These are phyloP conservation scores for Rhyacichthys aspro DNA, from an alignment of 2,797 vertebrate genomes.

Conservation along the genomic window DNA sequence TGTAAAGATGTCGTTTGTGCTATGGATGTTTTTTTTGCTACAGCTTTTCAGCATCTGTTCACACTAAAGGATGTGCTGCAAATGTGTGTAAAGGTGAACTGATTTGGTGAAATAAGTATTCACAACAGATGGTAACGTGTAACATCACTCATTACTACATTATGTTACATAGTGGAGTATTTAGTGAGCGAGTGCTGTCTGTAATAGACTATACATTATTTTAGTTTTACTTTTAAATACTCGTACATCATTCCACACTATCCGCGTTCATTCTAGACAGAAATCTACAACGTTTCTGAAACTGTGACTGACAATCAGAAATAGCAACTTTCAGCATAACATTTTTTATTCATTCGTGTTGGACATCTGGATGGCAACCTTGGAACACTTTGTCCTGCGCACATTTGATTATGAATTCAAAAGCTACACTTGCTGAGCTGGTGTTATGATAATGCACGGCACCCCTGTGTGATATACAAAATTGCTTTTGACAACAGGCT, in stretches of 20 bases:
- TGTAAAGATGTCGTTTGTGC: slow-evolving; percentile 21
- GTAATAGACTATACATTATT: no score
- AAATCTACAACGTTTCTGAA: slow-evolving; percentile 5
- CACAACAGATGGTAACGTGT: no score
- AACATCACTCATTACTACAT: no score
- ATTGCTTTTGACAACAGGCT: slow-evolving; percentile 76
- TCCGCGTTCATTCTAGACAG: neutral
- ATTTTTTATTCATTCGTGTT: slow-evolving; percentile 28
- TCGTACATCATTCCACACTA: neutral
- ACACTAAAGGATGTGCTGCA: no score
- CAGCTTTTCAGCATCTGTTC: no score
- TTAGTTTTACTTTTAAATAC: no score
- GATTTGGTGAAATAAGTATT: no score
- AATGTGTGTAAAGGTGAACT: no score
- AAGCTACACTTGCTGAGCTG: slow-evolving; percentile 66
- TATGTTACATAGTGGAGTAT: no score
- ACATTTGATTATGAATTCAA: slow-evolving; percentile 70
- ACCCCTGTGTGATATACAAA: slow-evolving; percentile 70
- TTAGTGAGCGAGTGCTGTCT: no score
- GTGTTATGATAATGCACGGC: slow-evolving; percentile 73
- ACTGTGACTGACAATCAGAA: slow-evolving; percentile 15
- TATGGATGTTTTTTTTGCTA: no score
- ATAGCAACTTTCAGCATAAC: slow-evolving; percentile 15
- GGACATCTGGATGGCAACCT: slow-evolving; percentile 44
- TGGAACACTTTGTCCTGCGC: slow-evolving; percentile 47